These are phyloP conservation scores for Antheraea pernyi DNA, from an alignment of 1,140 invertebrate species.

Conservation along the genomic window DNA sequence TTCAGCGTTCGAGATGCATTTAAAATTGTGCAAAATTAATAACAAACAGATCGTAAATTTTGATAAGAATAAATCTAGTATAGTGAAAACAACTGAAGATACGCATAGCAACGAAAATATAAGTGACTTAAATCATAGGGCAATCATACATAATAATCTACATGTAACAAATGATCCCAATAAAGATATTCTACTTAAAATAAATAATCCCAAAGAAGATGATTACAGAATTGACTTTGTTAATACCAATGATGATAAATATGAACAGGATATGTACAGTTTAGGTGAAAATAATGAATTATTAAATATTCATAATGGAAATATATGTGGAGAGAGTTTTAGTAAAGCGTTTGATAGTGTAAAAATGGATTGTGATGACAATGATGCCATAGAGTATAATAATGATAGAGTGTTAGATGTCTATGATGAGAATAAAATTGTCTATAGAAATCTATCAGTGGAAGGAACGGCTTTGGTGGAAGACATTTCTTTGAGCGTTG, in stretches of 20 bases:
- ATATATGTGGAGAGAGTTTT: not conserved
- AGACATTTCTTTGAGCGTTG: no score
- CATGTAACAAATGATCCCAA: not conserved
- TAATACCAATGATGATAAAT: not conserved
- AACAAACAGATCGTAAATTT: constrained; percentile 2
- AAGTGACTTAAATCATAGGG: not conserved
- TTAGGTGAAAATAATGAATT: not conserved
- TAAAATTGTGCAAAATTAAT: constrained; percentile 3
- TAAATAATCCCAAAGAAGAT: not conserved
- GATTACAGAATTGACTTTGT: not conserved
- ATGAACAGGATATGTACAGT: not conserved
- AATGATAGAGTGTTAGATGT: no score
- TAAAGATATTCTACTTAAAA: not conserved
- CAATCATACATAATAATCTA: not conserved
- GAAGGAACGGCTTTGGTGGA: no score
- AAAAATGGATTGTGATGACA: no score
- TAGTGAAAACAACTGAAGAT: not conserved
- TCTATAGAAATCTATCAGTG: no score
- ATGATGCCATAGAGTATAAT: no score
- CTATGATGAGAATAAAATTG: no score
- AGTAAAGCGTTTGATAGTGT: not conserved
- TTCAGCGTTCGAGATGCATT: constrained; percentile 10
- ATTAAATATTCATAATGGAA: not conserved
- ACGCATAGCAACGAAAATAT: not conserved
- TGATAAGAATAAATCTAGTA: not conserved